These are phyloP conservation scores for Elaphurus davidianus DNA, from an alignment of 2,113 vertebrate species.

Conservation along the genomic window DNA sequence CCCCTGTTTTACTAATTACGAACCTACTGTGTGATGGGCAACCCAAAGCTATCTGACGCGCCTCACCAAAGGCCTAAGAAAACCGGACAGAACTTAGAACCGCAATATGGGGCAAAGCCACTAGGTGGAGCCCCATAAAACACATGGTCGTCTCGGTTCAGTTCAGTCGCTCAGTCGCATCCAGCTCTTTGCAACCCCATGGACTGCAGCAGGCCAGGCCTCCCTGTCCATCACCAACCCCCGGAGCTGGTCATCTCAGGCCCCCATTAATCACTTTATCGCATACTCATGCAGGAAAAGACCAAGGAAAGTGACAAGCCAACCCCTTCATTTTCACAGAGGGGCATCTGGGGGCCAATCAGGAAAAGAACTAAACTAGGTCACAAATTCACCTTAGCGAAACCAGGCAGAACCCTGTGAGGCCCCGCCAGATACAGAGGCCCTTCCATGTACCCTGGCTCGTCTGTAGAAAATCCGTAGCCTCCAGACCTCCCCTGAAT, in stretches of 20 bases:
- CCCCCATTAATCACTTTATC: not conserved
- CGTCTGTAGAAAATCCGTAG: not conserved
- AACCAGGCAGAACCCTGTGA: not conserved
- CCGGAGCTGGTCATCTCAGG: not conserved
- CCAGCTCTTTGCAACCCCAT: not conserved
- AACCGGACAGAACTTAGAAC: not conserved
- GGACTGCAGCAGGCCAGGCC: not conserved
- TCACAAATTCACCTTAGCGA: not conserved
- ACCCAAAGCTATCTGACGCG: not conserved
- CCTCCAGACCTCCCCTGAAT: not conserved
- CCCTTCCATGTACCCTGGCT: not conserved
- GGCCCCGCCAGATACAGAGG: not conserved
- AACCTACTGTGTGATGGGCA: not conserved
- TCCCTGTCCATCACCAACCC: not conserved
- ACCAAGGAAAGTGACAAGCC: not conserved
- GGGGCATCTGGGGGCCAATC: not conserved
- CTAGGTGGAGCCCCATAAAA: slow-evolving; percentile 49
- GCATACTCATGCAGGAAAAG: not conserved
- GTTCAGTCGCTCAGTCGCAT: rapidly evolving
- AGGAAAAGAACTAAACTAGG: not conserved
- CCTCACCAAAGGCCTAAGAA: not conserved
- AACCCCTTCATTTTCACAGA: not conserved
- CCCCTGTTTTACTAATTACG: not conserved
- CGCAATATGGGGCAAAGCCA: slow-evolving; percentile 1
- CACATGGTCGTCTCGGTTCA: not conserved